Base-by-base conservation (phyloP, 2,888 invertebrate species). In the Odontocolon sp. region DNA sequence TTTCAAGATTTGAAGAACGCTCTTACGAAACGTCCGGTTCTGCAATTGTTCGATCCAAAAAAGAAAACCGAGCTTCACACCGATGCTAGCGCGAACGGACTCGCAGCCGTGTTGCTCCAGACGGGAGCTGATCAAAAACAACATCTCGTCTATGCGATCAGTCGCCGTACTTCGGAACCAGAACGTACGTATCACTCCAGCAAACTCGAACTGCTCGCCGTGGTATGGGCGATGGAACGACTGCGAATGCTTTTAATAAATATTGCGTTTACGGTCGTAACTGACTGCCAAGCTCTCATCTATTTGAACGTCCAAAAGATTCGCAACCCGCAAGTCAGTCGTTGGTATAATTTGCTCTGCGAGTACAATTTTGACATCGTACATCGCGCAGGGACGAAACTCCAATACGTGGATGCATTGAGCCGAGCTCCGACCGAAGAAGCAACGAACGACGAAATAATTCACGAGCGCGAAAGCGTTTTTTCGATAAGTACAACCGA, bases 351-450 rank as follows among this genome's bases (percentile, higher is more conserved):
- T 9, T n/a, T n/a, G 5, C 14, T 52, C 2, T 23, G 52, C 31
- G 52, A 52, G 9, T 52, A 18, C 80, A 6, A n/a, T 79, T 78
- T 76, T 71, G 3, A 56, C 40, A 16, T 82, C 82, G 47, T 59
- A 50, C n/a, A 75, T 57, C 14, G 83, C 82, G 68, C 83, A 80
- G 68, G 57, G 28, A 40, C 23, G 4, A 36, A 50, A 18, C 80
- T 80, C 80, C 45, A 33, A 18, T 78, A 80, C 61, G 76, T 75
- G 2, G 80, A 81, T 47, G 77, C 78, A 6, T 36, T 79, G 33
- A 80, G 79, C 31, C 40, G 78, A 28, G 59, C 68, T 6, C 80
- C 80, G 23, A 40, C 56, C 9, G 38, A 23, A 4, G 56, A 57
- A 4, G n/a, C 9, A 3, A 38, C 3, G 9, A 9, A 5, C 18